Evolutionary conservation across 2,797 vertebrate species (phyloP), one percentile per base, ranked within the genome.

Genomic region (Scleropages formosus): DNA sequence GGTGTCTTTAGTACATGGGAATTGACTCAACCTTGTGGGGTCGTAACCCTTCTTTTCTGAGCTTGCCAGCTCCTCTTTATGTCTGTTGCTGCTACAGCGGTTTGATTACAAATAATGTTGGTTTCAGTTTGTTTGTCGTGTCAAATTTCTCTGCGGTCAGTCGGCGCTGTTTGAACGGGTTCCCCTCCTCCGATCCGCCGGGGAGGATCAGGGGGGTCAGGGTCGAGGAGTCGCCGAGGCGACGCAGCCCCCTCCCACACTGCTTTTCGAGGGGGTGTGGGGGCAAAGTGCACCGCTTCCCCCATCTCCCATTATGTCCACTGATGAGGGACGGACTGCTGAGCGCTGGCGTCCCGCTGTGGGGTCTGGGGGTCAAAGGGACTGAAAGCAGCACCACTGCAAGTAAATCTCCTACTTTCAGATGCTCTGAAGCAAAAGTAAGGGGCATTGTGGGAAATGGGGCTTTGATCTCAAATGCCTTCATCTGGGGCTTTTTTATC

Each of bases 221-320:
- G 9, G 53, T 56, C 53, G 56, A 56, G 9, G 53, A 53, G 53
- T 73, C 58, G 62, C 61, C 73, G 46, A 13, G 44, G 9, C 46
- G 27, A 27, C 3, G 73, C 60, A 60, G 31, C 31, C 46, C 3
- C 71, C 47, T 8, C 12, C 4, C 31, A 51, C 70, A 72, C 26
- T 18, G 16, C 26, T 27, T 72, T 59, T 58, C 27, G 15, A 58
- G 24, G 26, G 8, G 69, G 15, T 39, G 16, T 20, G 16, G 8
- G 16, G 24, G 58, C 69, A 71, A 58, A 27, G 49, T 56, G 49
- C 7, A 27, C 24, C 8, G 27, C 7, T 53, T 20, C 71, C 31
- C 72, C 18, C 56, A 31, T 44, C 71, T 20, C 20, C 31, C 58
- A 46, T 72, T 72, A 61, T 61, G 53, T 27, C 24, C 71, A 46